Percentiles rank a stretch among this genome's conserved stretches.
Conservation (phyloP, 2,113 vertebrate species). For the Microcebus ravelobensis region DNA sequence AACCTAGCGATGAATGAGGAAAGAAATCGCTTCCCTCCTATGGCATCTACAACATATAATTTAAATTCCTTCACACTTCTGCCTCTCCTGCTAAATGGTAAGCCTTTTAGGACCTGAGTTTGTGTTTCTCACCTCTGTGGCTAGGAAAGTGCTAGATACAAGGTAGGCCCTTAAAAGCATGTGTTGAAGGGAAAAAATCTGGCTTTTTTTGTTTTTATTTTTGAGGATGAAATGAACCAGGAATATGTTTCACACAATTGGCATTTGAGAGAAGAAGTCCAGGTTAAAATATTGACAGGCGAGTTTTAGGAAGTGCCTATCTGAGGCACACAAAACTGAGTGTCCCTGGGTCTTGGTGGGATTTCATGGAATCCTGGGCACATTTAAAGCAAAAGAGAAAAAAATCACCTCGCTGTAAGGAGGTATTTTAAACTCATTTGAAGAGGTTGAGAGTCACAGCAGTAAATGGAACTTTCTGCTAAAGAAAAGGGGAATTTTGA, state of each 20-base stretch:
- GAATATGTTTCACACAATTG: neutral
- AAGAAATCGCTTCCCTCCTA: neutral
- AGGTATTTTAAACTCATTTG: conserved; percentile 60
- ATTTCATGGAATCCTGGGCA: neutral
- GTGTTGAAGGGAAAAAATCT: neutral
- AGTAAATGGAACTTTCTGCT: conserved; percentile 41
- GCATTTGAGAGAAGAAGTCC: neutral
- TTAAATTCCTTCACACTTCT: neutral
- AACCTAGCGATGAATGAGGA: neutral
- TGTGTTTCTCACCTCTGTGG: neutral
- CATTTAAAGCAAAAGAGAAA: conserved; percentile 21
- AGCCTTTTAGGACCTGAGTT: neutral
- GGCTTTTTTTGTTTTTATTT: neutral
- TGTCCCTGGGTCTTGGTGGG: neutral
- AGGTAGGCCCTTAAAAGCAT: neutral
- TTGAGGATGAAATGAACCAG: neutral
- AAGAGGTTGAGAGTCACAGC: conserved; percentile 20
- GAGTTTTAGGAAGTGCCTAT: neutral
- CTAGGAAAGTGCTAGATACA: neutral
- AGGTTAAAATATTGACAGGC: neutral
- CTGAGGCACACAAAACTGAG: neutral
- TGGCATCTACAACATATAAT: neutral
- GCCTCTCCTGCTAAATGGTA: neutral
- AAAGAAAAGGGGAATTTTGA: conserved; percentile 50
- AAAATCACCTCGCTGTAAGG: neutral